Evolutionary conservation across 2,888 invertebrate genomes (phyloP).

Genomic region (Coecobrya sp.): DNA sequence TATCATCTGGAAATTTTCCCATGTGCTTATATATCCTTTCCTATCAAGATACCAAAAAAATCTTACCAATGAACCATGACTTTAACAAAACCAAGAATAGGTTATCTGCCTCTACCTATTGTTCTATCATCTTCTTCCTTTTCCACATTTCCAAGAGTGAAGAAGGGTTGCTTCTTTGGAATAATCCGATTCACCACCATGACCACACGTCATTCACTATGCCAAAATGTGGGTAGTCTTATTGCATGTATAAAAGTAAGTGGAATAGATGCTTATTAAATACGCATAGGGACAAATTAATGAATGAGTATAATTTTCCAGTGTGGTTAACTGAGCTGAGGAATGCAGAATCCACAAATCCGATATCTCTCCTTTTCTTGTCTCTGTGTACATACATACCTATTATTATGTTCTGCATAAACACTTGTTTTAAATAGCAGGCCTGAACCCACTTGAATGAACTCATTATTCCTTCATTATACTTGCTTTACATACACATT

Average conservation of each 20-base stretch:
- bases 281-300: not conserved
- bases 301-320: not conserved
- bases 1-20: too few species aligned
- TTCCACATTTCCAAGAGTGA: not conserved
- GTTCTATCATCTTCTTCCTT: not conserved
- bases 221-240: not conserved
- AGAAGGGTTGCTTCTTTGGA: not conserved
- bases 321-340: not conserved
- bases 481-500: not conserved
- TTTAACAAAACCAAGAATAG: not conserved
- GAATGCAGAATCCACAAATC: not conserved
- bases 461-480: not conserved
- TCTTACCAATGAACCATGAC: too few species aligned
- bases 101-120: not conserved
- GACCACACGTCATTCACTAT: slow-evolving; percentile 1
- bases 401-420: too few species aligned
- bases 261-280: not conserved
- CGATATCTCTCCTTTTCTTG: not conserved
- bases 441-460: not conserved
- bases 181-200: not conserved
- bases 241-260: not conserved
- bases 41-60: too few species aligned
- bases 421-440: too few species aligned
- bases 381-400: not conserved
- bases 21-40: too few species aligned